Conservation (phyloP, 2,888 invertebrate species). For the Azorinus chamasolen region DNA sequence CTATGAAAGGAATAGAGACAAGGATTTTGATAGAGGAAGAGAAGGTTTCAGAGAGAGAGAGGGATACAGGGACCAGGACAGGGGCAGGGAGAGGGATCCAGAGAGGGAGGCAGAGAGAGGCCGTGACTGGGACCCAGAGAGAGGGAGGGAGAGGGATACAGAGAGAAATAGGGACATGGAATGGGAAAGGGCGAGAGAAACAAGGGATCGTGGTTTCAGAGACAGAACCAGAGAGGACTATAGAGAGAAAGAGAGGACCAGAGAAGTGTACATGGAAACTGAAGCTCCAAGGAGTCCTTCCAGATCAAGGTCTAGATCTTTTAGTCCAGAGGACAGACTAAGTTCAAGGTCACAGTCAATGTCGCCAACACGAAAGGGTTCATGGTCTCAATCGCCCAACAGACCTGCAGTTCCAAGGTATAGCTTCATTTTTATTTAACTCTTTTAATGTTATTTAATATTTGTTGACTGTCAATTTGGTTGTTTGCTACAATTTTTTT, state of each 20-base stretch:
- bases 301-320: slow-evolving; percentile 64
- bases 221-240: slow-evolving; percentile 57
- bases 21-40: slow-evolving; percentile 48
- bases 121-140: slow-evolving; percentile 33
- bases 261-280: slow-evolving; percentile 58
- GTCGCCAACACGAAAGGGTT: slow-evolving; percentile 24
- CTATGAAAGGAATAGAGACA: slow-evolving; percentile 54
- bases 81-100: slow-evolving; percentile 4
- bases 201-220: slow-evolving; percentile 42
- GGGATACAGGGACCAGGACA: slow-evolving; percentile 10
- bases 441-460: too few relatives aligned
- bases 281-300: slow-evolving; percentile 69
- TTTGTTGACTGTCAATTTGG: too few relatives aligned
- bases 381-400: slow-evolving; percentile 18
- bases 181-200: slow-evolving; percentile 28
- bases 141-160: slow-evolving; percentile 32
- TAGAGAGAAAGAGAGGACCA: slow-evolving; percentile 63
- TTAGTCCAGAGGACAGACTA: slow-evolving; percentile 39
- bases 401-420: slow-evolving; percentile 15
- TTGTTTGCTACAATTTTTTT: too few relatives aligned
- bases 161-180: slow-evolving; percentile 22
- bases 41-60: slow-evolving; percentile 29
- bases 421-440: too few relatives aligned
- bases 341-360: slow-evolving; percentile 63
- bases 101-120: slow-evolving; percentile 44